A percentile compares a stretch with the other conserved stretches of the same genome.
Conservation (phyloP, 2,113 vertebrate species). For the Talpa occidentalis region DNA sequence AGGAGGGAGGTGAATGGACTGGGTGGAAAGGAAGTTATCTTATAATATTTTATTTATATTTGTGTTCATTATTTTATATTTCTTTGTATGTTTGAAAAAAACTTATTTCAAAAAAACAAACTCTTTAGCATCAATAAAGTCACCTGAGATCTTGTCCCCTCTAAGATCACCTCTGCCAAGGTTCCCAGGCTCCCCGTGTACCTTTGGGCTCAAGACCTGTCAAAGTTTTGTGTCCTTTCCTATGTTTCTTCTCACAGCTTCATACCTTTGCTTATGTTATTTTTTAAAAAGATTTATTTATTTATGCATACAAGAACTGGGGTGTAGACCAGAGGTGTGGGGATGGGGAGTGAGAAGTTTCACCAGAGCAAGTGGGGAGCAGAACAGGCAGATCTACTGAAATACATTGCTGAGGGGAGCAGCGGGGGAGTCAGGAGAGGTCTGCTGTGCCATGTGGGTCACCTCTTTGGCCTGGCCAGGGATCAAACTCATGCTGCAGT, state of each 20-base stretch:
- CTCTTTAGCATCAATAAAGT: not conserved
- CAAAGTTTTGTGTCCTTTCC: not conserved
- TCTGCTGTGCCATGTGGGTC: too few species aligned
- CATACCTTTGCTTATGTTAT: not conserved
- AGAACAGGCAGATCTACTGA: too few species aligned
- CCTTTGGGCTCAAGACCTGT: not conserved
- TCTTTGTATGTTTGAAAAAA: not conserved
- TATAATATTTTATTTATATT: not conserved
- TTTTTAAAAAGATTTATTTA: too few species aligned
- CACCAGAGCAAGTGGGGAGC: too few species aligned
- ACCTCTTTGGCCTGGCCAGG: too few species aligned
- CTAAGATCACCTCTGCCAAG: not conserved
- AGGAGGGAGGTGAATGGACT: not conserved
- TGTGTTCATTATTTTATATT: not conserved
- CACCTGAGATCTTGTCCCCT: not conserved
- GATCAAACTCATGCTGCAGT: too few species aligned
- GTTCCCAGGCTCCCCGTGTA: not conserved
- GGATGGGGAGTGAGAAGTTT: too few species aligned
- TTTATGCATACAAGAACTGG: too few species aligned
- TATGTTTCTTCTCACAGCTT: not conserved
- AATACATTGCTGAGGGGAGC: too few species aligned
- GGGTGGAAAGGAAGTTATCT: not conserved
- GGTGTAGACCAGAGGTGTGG: too few species aligned
- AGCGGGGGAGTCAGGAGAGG: too few species aligned
- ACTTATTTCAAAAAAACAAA: not conserved